Evolutionary conservation across 2,888 invertebrate genomes (phyloP).

Genomic region (Stenotaenia linearis): DNA sequence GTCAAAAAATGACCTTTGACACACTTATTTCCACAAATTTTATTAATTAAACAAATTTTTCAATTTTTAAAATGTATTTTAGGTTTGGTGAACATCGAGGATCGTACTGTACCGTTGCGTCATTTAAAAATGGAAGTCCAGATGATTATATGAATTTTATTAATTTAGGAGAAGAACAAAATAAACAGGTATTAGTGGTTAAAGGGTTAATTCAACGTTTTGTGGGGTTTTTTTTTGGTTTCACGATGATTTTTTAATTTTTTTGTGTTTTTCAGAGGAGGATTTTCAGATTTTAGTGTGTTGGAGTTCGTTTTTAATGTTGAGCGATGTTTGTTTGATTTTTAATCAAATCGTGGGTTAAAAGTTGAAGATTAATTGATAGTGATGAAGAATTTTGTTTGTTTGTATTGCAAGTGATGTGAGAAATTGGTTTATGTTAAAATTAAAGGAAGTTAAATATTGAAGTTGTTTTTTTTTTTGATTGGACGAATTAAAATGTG

Average conservation of each 20-base stretch:
- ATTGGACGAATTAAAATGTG: too few species aligned
- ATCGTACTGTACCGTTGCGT: constrained; percentile 58
- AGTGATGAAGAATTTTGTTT: too few species aligned
- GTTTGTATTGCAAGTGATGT: too few species aligned
- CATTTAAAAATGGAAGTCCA: constrained; percentile 48
- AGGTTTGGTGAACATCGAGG: constrained; percentile 60
- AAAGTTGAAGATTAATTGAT: too few species aligned
- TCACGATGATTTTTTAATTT: too few species aligned
- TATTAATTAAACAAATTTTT: neutral
- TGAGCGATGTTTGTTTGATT: neutral
- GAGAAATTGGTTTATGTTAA: too few species aligned
- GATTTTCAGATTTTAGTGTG: neutral
- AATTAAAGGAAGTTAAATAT: too few species aligned
- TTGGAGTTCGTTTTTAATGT: too few species aligned
- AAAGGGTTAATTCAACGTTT: too few species aligned
- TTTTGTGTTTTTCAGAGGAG: neutral
- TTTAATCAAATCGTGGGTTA: neutral
- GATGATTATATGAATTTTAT: constrained; percentile 26
- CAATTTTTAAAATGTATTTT: constrained; percentile 40
- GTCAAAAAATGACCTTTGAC: too few species aligned
- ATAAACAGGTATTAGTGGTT: neutral
- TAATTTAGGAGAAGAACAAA: constrained; percentile 23
- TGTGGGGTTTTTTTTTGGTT: too few species aligned
- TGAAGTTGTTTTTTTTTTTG: too few species aligned
- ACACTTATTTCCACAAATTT: neutral